These are phyloP conservation scores for Drosophila demipolita DNA, from an alignment of 2,888 invertebrate species.

Conservation along the genomic window DNA sequence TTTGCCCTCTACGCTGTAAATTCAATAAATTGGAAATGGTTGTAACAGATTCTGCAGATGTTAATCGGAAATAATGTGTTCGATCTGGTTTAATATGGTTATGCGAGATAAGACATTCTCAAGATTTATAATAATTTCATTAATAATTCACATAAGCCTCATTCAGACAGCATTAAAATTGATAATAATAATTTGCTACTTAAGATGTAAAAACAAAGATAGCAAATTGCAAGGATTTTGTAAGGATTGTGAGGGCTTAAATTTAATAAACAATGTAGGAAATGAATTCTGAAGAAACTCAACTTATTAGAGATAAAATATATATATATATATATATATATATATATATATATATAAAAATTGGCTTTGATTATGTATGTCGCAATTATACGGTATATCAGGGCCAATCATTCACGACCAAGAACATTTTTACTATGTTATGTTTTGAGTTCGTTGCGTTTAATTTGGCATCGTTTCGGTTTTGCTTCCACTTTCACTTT, in stretches of 20 bases:
- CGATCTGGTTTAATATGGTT: not conserved
- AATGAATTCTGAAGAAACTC: not conserved
- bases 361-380: not conserved
- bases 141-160: not conserved
- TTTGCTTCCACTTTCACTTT: constrained; percentile 23
- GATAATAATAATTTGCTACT: not conserved
- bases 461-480: constrained; percentile 10
- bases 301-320: not conserved
- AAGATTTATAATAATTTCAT: not conserved
- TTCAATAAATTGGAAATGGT: not conserved
- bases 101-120: not conserved
- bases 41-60: not conserved
- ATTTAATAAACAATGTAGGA: not conserved
- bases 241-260: not conserved
- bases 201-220: not conserved
- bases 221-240: too few relatives aligned
- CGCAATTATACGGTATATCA: not conserved
- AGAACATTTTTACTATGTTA: not conserved
- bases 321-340: not conserved
- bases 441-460: constrained; percentile 4
- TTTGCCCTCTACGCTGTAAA: constrained; percentile 13
- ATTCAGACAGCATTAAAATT: not conserved
- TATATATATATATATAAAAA: not conserved
- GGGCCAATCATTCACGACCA: not conserved
- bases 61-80: not conserved